Evolutionary conservation across 1,140 invertebrate species (phyloP).

Genomic region (Paracyclopina nana): DNA sequence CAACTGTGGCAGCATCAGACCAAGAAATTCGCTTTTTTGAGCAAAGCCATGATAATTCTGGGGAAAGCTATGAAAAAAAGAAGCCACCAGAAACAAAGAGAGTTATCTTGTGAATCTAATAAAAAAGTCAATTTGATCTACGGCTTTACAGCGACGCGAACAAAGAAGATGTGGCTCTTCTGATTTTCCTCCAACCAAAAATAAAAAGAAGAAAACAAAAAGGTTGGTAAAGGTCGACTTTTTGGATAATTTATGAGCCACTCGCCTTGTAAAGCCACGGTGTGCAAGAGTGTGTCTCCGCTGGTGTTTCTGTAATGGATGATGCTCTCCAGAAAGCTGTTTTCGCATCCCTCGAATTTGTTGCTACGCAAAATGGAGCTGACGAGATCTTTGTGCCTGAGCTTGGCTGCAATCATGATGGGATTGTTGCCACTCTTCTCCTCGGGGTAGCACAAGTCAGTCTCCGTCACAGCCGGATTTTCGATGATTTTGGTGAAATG

Average conservation of each 20-base stretch:
- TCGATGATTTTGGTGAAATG: constrained; percentile 13
- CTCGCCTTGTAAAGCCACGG: constrained; percentile 7
- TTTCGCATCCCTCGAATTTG: not conserved
- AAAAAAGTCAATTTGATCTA: no score
- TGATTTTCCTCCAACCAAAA: no score
- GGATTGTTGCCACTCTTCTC: constrained; percentile 5
- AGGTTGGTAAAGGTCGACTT: no score
- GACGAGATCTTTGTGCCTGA: constrained; percentile 10
- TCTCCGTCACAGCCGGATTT: not conserved
- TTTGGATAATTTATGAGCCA: not conserved
- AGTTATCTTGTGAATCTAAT: no score
- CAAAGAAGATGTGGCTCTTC: no score
- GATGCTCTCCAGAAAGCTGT: not conserved
- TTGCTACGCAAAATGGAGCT: not conserved
- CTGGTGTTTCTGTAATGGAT: constrained; percentile 6
- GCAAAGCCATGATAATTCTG: no score
- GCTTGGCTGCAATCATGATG: constrained; percentile 13
- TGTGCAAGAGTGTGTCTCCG: constrained; percentile 6
- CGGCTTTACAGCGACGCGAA: no score
- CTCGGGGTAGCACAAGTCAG: constrained; percentile 3
- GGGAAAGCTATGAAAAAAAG: no score
- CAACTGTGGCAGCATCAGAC: no score
- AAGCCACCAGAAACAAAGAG: no score
- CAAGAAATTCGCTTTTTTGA: no score
- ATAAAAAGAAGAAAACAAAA: no score